Conservation (phyloP, 1,140 invertebrate genomes). For the Eubasilissa regina region DNA sequence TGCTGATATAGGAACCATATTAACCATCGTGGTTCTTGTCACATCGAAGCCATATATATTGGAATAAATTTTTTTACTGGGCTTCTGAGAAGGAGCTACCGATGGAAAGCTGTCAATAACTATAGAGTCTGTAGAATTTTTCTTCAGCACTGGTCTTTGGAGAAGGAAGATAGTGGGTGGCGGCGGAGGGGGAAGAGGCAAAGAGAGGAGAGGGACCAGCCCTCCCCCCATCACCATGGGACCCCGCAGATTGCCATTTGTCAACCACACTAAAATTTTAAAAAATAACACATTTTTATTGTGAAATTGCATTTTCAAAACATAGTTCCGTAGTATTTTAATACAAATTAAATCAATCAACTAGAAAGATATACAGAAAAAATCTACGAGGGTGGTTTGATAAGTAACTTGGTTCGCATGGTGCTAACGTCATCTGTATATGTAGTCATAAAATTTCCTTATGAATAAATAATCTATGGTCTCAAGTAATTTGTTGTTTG, state of each 20-base stretch:
- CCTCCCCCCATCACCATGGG: constrained; percentile 27
- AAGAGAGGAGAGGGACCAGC: constrained; percentile 27
- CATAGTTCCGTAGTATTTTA: too few species aligned
- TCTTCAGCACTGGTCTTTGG: constrained; percentile 32
- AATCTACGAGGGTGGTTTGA: too few species aligned
- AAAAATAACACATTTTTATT: neutral
- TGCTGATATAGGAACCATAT: constrained; percentile 81
- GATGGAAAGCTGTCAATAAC: constrained; percentile 22
- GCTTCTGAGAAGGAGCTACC: constrained; percentile 12
- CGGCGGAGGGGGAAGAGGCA: constrained; percentile 43
- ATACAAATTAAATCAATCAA: too few species aligned
- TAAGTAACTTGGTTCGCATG: too few species aligned
- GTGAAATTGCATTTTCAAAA: too few species aligned
- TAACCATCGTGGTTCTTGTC: constrained; percentile 78
- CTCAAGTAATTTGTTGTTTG: too few species aligned
- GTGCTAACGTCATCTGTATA: too few species aligned
- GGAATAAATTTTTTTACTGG: constrained; percentile 58
- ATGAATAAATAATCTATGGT: too few species aligned
- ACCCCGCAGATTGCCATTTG: constrained; percentile 33
- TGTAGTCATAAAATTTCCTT: too few species aligned
- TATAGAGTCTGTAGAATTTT: neutral
- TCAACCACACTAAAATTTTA: constrained; percentile 55
- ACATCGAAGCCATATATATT: constrained; percentile 59
- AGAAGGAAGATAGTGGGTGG: constrained; percentile 50
- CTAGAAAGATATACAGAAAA: too few species aligned